phyloP scores from a whole-genome alignment of 2,888 invertebrate species.

The Drosophila anceps region DNA sequence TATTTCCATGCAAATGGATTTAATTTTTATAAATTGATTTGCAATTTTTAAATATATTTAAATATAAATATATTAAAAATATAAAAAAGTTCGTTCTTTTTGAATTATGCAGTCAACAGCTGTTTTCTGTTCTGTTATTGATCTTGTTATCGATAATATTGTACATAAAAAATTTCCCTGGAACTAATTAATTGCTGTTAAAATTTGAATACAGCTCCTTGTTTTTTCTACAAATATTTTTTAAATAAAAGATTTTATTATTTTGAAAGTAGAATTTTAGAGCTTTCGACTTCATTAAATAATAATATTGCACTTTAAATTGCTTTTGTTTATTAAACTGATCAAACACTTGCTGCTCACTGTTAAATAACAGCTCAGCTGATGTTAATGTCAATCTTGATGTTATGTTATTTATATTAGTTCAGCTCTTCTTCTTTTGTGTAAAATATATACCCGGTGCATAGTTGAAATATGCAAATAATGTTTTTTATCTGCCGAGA shows the following conservation, averaged over 20 bases:
- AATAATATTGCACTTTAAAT: no score
- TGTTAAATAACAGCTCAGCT: constrained; percentile 32
- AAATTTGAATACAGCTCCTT: background rate
- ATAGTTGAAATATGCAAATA: constrained; percentile 20
- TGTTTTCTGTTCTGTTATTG: constrained; percentile 1
- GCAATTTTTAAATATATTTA: background rate
- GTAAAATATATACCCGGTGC: constrained; percentile 40
- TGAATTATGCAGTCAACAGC: background rate
- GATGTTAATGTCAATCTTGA: constrained; percentile 19
- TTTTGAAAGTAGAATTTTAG: background rate
- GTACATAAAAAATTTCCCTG: background rate
- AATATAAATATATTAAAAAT: no score
- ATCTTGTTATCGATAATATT: constrained; percentile 18
- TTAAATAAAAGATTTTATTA: background rate
- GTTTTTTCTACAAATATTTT: no score
- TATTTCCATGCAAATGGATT: background rate
- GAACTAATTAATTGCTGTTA: constrained; percentile 18
- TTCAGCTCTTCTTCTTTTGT: constrained; percentile 21
- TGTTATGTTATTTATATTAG: constrained; percentile 25
- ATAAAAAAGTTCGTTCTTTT: background rate
- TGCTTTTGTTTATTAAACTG: no score
- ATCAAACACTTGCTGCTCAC: background rate
- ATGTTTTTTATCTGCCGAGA: constrained; percentile 7
- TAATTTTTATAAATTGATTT: background rate
- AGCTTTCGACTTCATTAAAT: no score